Evolutionary conservation across 2,113 vertebrate genomes (phyloP), one percentile per base, ranked within the genome.

Genomic region (Ranitomeya variabilis): DNA sequence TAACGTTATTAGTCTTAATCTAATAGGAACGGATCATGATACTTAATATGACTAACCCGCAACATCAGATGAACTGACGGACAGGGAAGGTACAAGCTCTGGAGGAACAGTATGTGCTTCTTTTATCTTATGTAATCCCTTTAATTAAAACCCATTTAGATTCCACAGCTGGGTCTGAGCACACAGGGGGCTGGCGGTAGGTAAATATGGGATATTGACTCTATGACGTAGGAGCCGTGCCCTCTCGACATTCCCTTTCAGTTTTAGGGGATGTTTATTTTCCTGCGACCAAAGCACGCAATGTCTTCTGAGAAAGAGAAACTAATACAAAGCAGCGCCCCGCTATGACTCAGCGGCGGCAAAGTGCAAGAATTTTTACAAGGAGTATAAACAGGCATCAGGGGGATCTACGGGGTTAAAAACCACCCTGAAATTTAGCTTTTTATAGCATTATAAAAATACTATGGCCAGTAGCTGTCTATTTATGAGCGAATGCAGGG

Each of bases 261-360:
- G 15, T 81, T 82, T 64, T 82, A 23, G 11, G 31, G 9, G 26
- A 45, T 52, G 81, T 83, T 83, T 83, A 83, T 67, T 83, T 67
- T 52, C 16, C 21, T 83, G 23, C 10, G 18, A 31, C 26, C 60
- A 66, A 66, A 66, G 26, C 18, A 51, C 9, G 16, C 59, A 66
- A 67, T 45, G 12, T 21, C 81, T 83, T 51, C n/a, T 37, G 62
- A 81, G 79, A 26, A 81, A 83, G 21, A 66, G 60, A 83, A 83
- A 83, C 81, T 54, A 19, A 64, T 31, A 55, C n/a, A 83, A 83
- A 19, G 60, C 8, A 52, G 16, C 45, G 3, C 45, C 79, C 60
- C 10, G 80, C 80, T 82, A 21, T 21, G 80, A n/a, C 31, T 19
- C 80, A 82, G 73, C 73, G 10, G 73, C 37, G 1, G 37, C 73